phyloP scores from a whole-genome alignment of 2,797 vertebrate species.

The Esox lucius region DNA sequence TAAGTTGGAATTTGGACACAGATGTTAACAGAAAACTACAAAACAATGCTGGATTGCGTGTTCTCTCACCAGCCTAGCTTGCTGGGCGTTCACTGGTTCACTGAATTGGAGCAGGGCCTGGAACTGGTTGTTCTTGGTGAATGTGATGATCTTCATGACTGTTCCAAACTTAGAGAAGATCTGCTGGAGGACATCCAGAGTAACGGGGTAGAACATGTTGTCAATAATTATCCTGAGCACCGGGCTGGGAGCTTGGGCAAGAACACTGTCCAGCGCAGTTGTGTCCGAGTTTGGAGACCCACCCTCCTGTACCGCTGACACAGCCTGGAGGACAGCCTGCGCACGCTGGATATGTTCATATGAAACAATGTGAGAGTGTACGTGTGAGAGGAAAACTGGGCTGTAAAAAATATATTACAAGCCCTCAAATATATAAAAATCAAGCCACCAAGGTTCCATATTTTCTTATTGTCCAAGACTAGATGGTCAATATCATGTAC shows the following conservation, averaged over 20 bases:
- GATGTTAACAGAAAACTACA: background rate
- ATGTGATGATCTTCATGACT: conserved; percentile 98
- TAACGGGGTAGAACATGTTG: conserved; percentile 99
- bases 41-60: background rate
- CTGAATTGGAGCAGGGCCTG: conserved; percentile 97
- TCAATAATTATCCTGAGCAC: conserved; percentile 98
- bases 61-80: conserved; percentile 91
- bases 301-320: conserved; percentile 94
- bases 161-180: conserved; percentile 99
- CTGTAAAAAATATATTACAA: background rate
- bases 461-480: background rate
- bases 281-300: conserved; percentile 89
- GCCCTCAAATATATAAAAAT: background rate
- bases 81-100: conserved; percentile 95
- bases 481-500: background rate
- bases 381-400: background rate
- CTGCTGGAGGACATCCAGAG: conserved; percentile 97
- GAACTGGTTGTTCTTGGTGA: conserved; percentile 99
- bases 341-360: conserved; percentile 78
- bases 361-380: background rate
- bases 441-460: background rate
- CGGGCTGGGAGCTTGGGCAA: conserved; percentile 92
- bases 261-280: conserved; percentile 83
- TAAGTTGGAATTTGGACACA: background rate
- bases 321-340: conserved; percentile 94